phyloP scores from a whole-genome alignment of 2,113 vertebrate species.

The Okapia johnstoni region DNA sequence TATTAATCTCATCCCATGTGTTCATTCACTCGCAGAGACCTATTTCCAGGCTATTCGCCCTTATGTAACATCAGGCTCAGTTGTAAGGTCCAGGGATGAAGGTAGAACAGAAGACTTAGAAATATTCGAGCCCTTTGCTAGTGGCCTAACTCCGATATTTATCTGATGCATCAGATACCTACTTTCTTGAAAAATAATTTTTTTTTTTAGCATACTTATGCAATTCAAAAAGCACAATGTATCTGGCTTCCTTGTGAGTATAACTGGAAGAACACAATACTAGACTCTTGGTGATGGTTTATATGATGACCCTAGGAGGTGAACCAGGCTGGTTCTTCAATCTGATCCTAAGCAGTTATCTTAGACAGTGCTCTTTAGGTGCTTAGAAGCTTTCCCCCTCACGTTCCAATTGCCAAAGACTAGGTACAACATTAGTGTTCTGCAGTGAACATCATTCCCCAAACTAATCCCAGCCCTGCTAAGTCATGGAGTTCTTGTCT shows the following conservation, averaged over 20 bases:
- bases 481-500: not conserved
- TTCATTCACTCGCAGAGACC: not conserved
- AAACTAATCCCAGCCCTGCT: not conserved
- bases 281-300: not conserved
- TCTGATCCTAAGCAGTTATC: not conserved
- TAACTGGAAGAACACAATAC: not conserved
- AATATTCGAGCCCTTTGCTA: not conserved
- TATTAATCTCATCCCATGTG: not conserved
- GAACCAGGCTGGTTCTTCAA: not conserved
- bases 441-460: not conserved
- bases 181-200: not conserved
- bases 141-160: not conserved
- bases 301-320: not conserved
- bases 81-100: not conserved
- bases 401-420: not conserved
- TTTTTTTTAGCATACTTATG: not conserved
- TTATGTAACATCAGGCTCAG: not conserved
- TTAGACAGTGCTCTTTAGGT: not conserved
- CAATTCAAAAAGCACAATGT: not conserved
- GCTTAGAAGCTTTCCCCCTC: not conserved
- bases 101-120: not conserved
- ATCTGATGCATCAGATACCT: not conserved
- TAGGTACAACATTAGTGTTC: not conserved
- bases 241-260: not conserved
- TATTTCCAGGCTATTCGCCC: not conserved